Conservation (phyloP, 2,888 invertebrate genomes). For the Pilophorus perplexus region DNA sequence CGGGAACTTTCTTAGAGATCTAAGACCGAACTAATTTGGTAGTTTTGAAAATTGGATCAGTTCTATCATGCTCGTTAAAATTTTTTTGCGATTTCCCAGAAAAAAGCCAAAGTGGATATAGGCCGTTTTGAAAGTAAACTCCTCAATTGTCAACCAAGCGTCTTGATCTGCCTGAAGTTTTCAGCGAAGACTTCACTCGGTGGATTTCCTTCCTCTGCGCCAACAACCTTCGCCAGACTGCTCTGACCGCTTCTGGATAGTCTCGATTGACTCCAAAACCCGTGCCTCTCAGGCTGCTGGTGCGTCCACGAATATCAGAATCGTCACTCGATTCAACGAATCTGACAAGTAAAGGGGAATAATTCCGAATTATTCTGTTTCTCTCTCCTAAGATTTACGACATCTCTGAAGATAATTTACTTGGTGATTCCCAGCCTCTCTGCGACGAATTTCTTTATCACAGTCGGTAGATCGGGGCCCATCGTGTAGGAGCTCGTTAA, state of each 20-base stretch:
- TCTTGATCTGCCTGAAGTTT: not conserved
- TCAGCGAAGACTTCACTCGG: not conserved
- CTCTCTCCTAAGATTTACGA: not conserved
- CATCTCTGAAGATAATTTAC: not conserved
- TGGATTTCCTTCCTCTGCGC: not conserved
- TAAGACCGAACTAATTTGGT: too few relatives aligned
- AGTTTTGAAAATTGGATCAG: too few relatives aligned
- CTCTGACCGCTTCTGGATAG: not conserved
- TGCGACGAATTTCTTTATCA: not conserved
- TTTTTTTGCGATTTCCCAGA: too few relatives aligned
- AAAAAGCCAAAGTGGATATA: too few relatives aligned
- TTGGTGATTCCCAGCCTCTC: not conserved
- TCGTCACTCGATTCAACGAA: not conserved
- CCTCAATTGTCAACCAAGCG: not conserved
- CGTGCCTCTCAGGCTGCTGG: not conserved
- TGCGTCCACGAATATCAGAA: not conserved
- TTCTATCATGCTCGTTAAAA: too few relatives aligned
- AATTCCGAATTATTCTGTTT: too few relatives aligned
- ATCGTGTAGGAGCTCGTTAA: not conserved
- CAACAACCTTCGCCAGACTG: not conserved
- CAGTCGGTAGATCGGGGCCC: not conserved
- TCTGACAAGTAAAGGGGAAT: not conserved
- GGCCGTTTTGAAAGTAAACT: too few relatives aligned
- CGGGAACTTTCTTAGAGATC: too few relatives aligned
- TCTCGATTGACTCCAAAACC: not conserved